phyloP scores from a whole-genome alignment of 2,888 invertebrate species.

The Cenopis cana region DNA sequence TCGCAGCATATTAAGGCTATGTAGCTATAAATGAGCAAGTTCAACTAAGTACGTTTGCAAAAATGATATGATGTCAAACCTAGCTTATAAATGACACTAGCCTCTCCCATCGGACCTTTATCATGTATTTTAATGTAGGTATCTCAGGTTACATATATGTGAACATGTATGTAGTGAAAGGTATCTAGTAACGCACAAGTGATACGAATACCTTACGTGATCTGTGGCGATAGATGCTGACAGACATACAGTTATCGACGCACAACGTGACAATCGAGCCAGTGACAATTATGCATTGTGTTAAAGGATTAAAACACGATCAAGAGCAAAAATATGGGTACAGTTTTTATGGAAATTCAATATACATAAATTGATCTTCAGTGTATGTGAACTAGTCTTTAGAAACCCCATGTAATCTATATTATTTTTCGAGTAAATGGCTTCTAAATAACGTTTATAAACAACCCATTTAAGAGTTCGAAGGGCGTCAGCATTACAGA shows the following conservation, averaged over 20 bases:
- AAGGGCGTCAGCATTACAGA: no score
- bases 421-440: no score
- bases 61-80: not conserved
- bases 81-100: not conserved
- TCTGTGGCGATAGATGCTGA: not conserved
- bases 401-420: no score
- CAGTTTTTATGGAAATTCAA: no score
- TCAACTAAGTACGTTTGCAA: not conserved
- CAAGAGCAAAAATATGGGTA: no score
- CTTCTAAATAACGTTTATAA: no score
- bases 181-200: slow-evolving; percentile 27
- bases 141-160: slow-evolving; percentile 4
- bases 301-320: not conserved
- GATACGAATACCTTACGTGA: slow-evolving; percentile 1
- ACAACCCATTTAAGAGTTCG: no score
- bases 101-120: not conserved
- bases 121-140: not conserved
- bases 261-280: slow-evolving; percentile 10
- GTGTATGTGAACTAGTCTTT: no score
- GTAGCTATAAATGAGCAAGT: not conserved
- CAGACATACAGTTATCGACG: slow-evolving; percentile 22
- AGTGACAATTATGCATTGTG: not conserved
- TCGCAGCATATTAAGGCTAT: no score
- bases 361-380: no score
- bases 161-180: slow-evolving; percentile 17